These are phyloP conservation scores for Andricus grossulariae DNA, from an alignment of 1,140 invertebrate species.

Conservation along the genomic window DNA sequence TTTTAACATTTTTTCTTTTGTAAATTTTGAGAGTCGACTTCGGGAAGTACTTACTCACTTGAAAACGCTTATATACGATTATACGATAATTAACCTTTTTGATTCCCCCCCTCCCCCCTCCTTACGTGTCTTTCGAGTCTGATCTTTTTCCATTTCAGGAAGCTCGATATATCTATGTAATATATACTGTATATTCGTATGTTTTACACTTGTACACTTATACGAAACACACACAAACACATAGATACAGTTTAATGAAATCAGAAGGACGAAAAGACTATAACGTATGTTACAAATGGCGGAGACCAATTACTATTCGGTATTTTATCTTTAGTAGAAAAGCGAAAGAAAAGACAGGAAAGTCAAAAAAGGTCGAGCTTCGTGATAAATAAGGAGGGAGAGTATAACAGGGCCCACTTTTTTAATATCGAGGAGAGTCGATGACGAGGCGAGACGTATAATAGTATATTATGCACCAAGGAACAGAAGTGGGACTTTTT, in stretches of 20 bases:
- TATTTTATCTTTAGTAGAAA: background rate
- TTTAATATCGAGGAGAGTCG: background rate
- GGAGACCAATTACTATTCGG: constrained; percentile 39
- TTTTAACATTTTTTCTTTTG: constrained; percentile 1
- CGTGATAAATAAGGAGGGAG: constrained; percentile 8
- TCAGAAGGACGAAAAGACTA: constrained; percentile 25
- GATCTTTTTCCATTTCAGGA: constrained; percentile 1
- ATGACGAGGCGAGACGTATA: background rate
- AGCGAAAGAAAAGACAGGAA: constrained; percentile 27
- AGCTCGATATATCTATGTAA: constrained; percentile 2
- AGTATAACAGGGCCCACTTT: constrained; percentile 5
- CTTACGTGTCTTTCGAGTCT: background rate
- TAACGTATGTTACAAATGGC: constrained; percentile 45
- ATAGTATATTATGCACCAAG: no score
- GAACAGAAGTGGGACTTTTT: no score
- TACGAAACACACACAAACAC: constrained; percentile 23
- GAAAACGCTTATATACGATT: background rate
- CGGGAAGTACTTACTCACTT: constrained; percentile 12
- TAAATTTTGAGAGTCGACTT: constrained; percentile 12
- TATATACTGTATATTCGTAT: constrained; percentile 25
- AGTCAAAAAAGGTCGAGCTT: constrained; percentile 26
- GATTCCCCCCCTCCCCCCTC: background rate
- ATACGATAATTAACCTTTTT: background rate
- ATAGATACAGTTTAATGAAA: constrained; percentile 6
- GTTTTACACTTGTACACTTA: constrained; percentile 28